Conservation (phyloP, 2,797 vertebrate genomes). For the Crypturellus tataupa region DNA sequence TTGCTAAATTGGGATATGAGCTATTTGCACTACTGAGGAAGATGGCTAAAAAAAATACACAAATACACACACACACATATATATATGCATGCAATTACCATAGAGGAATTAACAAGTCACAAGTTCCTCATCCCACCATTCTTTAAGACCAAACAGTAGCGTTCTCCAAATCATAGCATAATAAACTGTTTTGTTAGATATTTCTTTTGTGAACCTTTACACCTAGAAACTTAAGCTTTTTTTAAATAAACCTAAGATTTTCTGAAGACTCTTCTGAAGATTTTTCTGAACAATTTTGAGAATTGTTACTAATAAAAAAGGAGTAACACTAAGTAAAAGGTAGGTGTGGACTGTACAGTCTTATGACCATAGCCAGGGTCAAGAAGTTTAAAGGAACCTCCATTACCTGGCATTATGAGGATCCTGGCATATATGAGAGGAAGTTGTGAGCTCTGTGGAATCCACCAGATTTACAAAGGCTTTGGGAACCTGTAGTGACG, state of each 20-base stretch:
- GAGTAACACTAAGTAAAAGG: not conserved
- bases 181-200: not conserved
- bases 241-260: too few relatives aligned
- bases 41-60: not conserved
- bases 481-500: conserved; percentile 78
- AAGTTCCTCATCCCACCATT: not conserved
- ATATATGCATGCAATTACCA: not conserved
- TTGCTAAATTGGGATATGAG: not conserved
- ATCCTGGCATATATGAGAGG: conserved; percentile 9
- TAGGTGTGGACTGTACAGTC: not conserved
- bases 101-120: not conserved
- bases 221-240: not conserved
- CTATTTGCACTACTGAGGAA: not conserved
- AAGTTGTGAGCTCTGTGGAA: conserved; percentile 48
- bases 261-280: not conserved
- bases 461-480: conserved; percentile 83
- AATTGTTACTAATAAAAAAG: not conserved
- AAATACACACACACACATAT: not conserved
- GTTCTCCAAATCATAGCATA: not conserved
- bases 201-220: not conserved
- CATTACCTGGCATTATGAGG: conserved; percentile 70
- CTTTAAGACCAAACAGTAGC: not conserved
- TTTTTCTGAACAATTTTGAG: not conserved
- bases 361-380: not conserved
- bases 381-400: not conserved